Base-by-base conservation (phyloP, 2,888 invertebrate species). In the Callosobruchus maculatus region DNA sequence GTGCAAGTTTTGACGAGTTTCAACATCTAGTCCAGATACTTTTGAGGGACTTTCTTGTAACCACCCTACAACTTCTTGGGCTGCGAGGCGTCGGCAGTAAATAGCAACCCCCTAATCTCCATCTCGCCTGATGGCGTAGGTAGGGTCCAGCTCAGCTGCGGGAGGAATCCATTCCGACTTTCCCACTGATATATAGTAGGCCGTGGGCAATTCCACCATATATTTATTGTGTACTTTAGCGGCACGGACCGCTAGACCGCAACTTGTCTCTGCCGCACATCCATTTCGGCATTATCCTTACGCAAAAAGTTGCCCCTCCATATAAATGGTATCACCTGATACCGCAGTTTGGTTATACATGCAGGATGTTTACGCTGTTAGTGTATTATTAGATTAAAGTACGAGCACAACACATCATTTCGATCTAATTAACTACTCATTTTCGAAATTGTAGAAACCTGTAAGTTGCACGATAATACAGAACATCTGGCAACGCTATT, bases 201-300 rank as follows among this genome's bases (percentile, higher is more conserved):
- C 49, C 13, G 49, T 49, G 82, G 82, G 82, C 85, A 84, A 85
- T 85, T 85, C 83, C 84, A 49, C 49, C 83, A 81, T 85, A 86
- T 86, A 86, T 86, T 86, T 86, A 86, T 86, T 85, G 84, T 85
- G 85, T 87, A 86, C 86, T 86, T 87, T 86, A 84, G 84, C 83
- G 85, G 85, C n/a, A 85, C 86, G 85, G 49, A 3, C 49, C 49
- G 49, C 49, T 49, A 49, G 18, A 85, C 83, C 84, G 84, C 82
- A 81, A 80, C 78, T 79, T 67, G 75, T 73, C 72, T 72, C 68
- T 67, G 74, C 78, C 49, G 49, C 13, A 49, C 49, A 77, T 80
- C 81, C 79, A 78, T 79, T 77, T 79, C 80, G 79, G 81, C 79
- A 82, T 83, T 82, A 82, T 81, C 81, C 79, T 77, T 81, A 82